Base-by-base conservation (phyloP, 1,140 invertebrate species). In the Apis florea region DNA sequence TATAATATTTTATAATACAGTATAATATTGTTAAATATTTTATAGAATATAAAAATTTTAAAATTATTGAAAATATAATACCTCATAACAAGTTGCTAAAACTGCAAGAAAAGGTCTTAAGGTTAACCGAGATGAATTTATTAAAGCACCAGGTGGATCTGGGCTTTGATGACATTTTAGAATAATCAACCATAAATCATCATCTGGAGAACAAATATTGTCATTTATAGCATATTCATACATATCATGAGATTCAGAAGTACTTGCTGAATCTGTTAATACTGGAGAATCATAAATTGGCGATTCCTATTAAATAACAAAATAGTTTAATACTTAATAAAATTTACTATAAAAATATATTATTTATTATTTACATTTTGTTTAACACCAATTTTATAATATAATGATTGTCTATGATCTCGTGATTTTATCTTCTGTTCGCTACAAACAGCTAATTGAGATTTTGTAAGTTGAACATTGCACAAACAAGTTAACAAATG, bases 31-130 rank as follows among this genome's bases (percentile, higher is more conserved):
- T 61, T n/a, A n/a, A 68, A 53, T 59, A 77, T 61, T 69, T 81
- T 63, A 59, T 63, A 63, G 15, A 15, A 17, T 1, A 26, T 15
- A 21, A 49, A n/a, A 54, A 49, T 2, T 63, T 40, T 56, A 5
- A 26, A 76, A 63, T 47, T 64, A 49, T n/a, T 24, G 5, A 53
- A 59, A 70, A 2, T 31, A 58, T 68, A 31, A 66, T 88, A 96
- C 95, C 93, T 96, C 95, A 87, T 96, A 96, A 90, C 95, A 96
- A 66, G 95, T 95, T 31, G 96, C 95, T 13, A 96, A 91, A 59
- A 96, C 93, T 40, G 95, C 94, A 5, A 96, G 90, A 69, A 96
- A 88, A 0, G 96, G 95, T 80, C 94, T 94, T 31, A 93, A 92
- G 72, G 94, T 94, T 13, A 92, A 69, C 26, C 94, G 93, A 11